Conservation (phyloP, 2,888 invertebrate species). For the Eudemis profundana region DNA sequence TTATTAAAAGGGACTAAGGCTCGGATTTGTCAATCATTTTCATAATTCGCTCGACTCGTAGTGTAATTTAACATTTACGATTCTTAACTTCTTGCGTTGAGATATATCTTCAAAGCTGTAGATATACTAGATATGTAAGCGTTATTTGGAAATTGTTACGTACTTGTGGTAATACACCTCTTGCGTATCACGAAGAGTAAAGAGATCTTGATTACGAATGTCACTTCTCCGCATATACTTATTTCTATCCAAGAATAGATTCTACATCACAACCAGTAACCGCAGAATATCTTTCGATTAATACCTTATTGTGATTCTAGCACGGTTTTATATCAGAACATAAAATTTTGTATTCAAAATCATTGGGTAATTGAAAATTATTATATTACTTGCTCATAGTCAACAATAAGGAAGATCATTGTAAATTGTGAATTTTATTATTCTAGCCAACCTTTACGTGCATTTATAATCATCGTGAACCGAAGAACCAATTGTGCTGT, state of each 20-base stretch:
- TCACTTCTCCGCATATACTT: background rate
- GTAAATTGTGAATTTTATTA: constrained; percentile 1
- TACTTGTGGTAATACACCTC: no score
- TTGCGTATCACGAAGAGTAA: no score
- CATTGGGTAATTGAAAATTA: background rate
- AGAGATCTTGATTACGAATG: no score
- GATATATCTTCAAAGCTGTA: no score
- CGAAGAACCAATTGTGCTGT: background rate
- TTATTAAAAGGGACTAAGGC: background rate
- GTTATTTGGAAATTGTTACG: no score
- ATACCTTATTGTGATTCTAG: background rate
- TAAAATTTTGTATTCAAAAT: background rate
- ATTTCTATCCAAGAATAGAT: background rate
- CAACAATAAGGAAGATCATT: constrained; percentile 1
- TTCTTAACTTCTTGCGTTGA: no score
- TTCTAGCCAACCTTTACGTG: background rate
- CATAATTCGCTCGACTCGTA: no score
- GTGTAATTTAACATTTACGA: no score
- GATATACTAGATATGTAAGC: no score
- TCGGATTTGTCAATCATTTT: background rate
- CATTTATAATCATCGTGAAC: constrained; percentile 19
- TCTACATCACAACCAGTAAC: background rate
- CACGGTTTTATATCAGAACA: background rate
- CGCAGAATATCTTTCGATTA: background rate
- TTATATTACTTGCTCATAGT: background rate